A percentile compares a stretch with the other conserved stretches of the same genome.
Conservation (phyloP, 2,888 invertebrate species). For the Pegoplata infirma region DNA sequence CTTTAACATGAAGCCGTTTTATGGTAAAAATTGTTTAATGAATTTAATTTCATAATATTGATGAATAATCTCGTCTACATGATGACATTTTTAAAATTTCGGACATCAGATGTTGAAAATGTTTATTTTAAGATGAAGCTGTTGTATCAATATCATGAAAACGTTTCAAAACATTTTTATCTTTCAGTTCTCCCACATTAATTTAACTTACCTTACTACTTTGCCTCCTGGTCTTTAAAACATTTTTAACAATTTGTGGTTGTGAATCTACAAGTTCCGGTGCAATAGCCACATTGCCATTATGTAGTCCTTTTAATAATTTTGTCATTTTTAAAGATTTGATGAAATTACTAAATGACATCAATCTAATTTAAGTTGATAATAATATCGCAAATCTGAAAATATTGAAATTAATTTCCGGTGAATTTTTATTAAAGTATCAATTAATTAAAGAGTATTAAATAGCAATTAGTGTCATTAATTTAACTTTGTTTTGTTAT, state of each 20-base stretch:
- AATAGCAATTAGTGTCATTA: slow-evolving; percentile 45
- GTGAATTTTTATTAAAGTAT: background rate
- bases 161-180: too few species aligned
- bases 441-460: slow-evolving; percentile 26
- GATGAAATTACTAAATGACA: slow-evolving; percentile 31
- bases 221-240: slow-evolving; percentile 67
- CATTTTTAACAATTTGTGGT: slow-evolving; percentile 68
- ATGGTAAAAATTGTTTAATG: too few species aligned
- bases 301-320: slow-evolving; percentile 66
- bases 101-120: too few species aligned
- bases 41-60: too few species aligned
- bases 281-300: slow-evolving; percentile 65
- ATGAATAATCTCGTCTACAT: too few species aligned
- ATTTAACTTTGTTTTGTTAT: too few species aligned
- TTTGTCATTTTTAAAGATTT: slow-evolving; percentile 71
- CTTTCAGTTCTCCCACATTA: too few species aligned
- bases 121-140: background rate
- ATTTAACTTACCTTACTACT: slow-evolving; percentile 71
- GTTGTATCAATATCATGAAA: too few species aligned
- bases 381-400: slow-evolving; percentile 29
- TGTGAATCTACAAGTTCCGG: slow-evolving; percentile 73
- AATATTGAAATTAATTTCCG: slow-evolving; percentile 4
- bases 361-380: background rate
- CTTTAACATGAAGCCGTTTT: too few species aligned
- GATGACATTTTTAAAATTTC: too few species aligned